Percentiles rank a stretch among this genome's conserved stretches.
Conservation (phyloP, 2,113 vertebrate genomes). For the Ammospiza caudacuta region DNA sequence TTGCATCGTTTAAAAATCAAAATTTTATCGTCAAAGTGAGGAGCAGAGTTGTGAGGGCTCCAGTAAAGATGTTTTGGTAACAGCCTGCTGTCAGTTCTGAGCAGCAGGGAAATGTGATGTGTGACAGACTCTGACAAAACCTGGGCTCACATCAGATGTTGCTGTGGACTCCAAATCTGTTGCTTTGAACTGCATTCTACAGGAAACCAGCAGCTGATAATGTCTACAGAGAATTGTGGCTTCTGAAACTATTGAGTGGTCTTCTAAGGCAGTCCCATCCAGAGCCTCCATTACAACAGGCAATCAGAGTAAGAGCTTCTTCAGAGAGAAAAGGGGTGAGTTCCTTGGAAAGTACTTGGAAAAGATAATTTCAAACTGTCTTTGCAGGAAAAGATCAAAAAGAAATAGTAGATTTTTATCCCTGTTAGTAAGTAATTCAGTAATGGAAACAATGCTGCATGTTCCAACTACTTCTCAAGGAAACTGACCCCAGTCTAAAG, state of each 20-base stretch:
- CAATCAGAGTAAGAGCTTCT: conserved; percentile 30
- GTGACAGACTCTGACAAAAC: background rate
- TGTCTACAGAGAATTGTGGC: background rate
- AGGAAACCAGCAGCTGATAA: background rate
- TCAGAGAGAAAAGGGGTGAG: background rate
- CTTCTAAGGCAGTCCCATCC: background rate
- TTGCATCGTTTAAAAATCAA: background rate
- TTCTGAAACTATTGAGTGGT: background rate
- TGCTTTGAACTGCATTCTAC: conserved; percentile 3
- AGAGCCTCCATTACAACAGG: background rate
- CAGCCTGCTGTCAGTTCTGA: background rate
- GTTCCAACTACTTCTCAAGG: background rate
- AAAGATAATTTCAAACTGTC: background rate
- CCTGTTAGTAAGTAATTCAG: background rate
- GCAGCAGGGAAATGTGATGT: background rate
- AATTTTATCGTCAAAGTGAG: background rate
- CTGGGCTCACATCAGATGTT: background rate
- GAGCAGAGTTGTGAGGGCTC: background rate
- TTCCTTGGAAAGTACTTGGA: background rate
- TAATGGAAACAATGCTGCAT: background rate
- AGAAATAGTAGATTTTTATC: conserved; percentile 8
- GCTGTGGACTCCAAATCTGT: background rate
- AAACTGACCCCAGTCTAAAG: background rate
- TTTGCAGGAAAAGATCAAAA: background rate
- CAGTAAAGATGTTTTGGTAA: background rate